phyloP scores from a whole-genome alignment of 2,888 invertebrate genomes.

The Pediacus dermestoides region DNA sequence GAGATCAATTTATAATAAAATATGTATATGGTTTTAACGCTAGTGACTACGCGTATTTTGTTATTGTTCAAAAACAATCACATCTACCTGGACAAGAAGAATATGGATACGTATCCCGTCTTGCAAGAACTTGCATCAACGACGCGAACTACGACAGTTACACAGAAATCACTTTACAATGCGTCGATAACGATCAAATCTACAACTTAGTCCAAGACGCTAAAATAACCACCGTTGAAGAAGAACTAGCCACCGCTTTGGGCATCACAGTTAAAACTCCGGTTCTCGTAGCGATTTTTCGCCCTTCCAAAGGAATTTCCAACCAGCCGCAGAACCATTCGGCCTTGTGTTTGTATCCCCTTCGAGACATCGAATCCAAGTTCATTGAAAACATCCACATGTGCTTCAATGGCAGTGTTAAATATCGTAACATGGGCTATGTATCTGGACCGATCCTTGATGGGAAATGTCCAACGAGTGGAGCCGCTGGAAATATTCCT shows the following conservation, averaged over 20 bases:
- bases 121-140: conserved; percentile 90
- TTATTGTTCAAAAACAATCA: conserved; percentile 90
- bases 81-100: conserved; percentile 86
- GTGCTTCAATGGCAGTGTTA: conserved; percentile 94
- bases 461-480: conserved; percentile 84
- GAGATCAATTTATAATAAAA: conserved; percentile 92
- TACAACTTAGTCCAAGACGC: conserved; percentile 94
- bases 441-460: conserved; percentile 88
- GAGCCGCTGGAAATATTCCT: conserved; percentile 83
- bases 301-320: conserved; percentile 83
- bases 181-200: conserved; percentile 61
- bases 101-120: conserved; percentile 81
- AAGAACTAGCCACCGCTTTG: conserved; percentile 75
- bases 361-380: conserved; percentile 85
- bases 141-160: conserved; percentile 96
- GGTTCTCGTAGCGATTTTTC: conserved; percentile 83
- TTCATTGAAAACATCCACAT: conserved; percentile 96
- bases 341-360: conserved; percentile 88
- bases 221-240: conserved; percentile 80
- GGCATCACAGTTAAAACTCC: conserved; percentile 76
- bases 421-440: conserved; percentile 87
- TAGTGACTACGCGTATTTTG: conserved; percentile 92
- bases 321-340: conserved; percentile 80
- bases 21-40: conserved; percentile 96
- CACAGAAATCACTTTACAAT: conserved; percentile 92